Evolutionary conservation across 35 echinoderm and acorn worm genomes (phyloP).

Genomic region (Lytechinus pictus): DNA sequence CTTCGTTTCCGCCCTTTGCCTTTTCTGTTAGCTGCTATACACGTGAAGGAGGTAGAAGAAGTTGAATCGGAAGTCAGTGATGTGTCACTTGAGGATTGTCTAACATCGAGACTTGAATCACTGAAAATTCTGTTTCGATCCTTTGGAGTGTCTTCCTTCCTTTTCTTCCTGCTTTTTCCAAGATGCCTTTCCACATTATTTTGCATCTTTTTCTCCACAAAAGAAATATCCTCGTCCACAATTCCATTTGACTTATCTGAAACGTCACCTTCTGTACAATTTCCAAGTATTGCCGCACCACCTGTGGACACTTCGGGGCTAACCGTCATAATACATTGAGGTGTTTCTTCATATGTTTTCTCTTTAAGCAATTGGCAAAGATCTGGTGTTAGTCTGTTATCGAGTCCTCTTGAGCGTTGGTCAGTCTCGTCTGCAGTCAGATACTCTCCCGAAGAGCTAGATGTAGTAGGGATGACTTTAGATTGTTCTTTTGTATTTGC

Average conservation of each 20-base stretch:
- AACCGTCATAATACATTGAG: background rate
- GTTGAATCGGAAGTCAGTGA: background rate
- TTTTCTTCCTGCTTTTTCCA: background rate
- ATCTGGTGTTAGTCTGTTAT: background rate
- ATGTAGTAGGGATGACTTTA: background rate
- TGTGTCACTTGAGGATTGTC: background rate
- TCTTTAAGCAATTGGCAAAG: background rate
- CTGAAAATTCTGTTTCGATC: background rate
- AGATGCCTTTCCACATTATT: background rate
- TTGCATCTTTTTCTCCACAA: background rate
- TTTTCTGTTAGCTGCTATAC: background rate
- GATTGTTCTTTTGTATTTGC: background rate
- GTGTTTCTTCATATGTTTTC: background rate
- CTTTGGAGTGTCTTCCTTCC: background rate
- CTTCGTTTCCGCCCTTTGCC: background rate
- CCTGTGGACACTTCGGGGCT: background rate
- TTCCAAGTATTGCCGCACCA: background rate
- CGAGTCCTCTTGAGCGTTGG: background rate
- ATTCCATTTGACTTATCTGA: background rate
- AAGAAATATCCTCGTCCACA: background rate
- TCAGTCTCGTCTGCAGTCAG: conserved; percentile 21
- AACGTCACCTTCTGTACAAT: background rate
- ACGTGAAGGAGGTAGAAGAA: background rate
- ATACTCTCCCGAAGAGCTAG: conserved; percentile 42
- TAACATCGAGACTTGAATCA: background rate